Base-by-base conservation (phyloP, 2,113 vertebrate genomes). In the Elachura formosa region DNA sequence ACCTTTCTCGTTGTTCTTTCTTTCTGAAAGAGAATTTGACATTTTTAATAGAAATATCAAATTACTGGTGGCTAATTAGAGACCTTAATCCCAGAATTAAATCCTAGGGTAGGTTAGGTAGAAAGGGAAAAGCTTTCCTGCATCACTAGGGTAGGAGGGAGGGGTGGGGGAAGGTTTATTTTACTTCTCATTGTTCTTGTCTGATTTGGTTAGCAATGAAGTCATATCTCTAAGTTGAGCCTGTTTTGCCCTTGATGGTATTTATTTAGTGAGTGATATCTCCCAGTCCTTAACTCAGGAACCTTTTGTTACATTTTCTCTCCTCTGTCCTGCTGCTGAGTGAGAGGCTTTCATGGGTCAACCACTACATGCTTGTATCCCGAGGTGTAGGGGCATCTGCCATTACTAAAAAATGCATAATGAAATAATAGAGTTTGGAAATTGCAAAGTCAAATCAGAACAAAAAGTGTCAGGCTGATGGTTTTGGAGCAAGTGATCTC, bases 361-460 rank as follows among this genome's bases (percentile, higher is more conserved):
- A 6, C 23, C 43, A 68, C 0, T 0, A 7, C n/a, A 45, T 19
- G 18, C 23, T 5, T 0, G 6, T 28, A 62, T 15, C 41, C 59
- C 33, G 29, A 29, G 23, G 23, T 1, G 12, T 13, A 26, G 29
- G 31, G 40, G 14, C 34, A 54, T 26, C 67, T 41, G 33, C 12
- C 12, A 1, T 16, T 11, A 28, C 22, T 41, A 7, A 20, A 62
- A 68, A 38, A 11, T 11, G 5, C 15, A 4, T 29, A 5, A 45
- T 33, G 61, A 67, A 86, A 51, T 24, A 49, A 14, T 3, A 25
- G 15, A 45, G 28, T 40, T 51, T 55, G 59, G 77, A 78, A 51
- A 38, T 5, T 38, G 18, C 40, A 43, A 54, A 17, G 36, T 56
- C 41, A 21, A 59, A 59, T 31, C 45, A 24, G 40, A 93, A 51